Conservation (phyloP, 2,113 vertebrate genomes). For the Paralichthys olivaceus region DNA sequence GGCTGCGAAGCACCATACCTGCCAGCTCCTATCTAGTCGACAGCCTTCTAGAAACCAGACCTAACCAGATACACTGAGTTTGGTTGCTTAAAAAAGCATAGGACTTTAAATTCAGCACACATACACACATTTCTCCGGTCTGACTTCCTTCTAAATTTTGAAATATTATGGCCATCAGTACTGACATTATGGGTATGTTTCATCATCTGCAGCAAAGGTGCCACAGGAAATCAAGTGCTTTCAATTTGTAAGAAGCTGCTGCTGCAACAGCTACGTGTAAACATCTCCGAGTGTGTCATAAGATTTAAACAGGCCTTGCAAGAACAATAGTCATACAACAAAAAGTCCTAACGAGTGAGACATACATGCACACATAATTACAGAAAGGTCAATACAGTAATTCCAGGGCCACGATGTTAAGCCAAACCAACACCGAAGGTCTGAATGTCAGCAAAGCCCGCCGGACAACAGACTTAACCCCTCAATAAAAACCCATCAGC, state of each 20-base stretch:
- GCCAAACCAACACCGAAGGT: constrained; percentile 5
- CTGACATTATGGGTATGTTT: constrained; percentile 8
- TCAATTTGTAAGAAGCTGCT: neutral
- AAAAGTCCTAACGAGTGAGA: neutral
- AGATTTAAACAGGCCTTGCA: neutral
- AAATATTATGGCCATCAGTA: constrained; percentile 1
- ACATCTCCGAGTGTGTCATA: neutral
- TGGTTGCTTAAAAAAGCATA: neutral
- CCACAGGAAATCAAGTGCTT: neutral
- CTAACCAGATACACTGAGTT: constrained; percentile 42
- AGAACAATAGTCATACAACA: neutral
- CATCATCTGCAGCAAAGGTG: neutral
- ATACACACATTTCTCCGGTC: neutral
- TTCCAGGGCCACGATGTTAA: neutral
- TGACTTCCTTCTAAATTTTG: constrained; percentile 1
- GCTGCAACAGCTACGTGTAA: neutral
- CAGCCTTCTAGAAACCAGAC: constrained; percentile 45
- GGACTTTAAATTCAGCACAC: neutral
- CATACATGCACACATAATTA: neutral
- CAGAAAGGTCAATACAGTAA: constrained; percentile 17
- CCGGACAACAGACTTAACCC: constrained; percentile 22
- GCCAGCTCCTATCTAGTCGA: constrained; percentile 62
- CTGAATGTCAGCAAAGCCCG: constrained; percentile 20
- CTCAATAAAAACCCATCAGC: constrained; percentile 34
- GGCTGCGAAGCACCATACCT: constrained; percentile 57